Evolutionary conservation across 1,140 invertebrate genomes (phyloP).

Genomic region (Drosophila rhopaloa): DNA sequence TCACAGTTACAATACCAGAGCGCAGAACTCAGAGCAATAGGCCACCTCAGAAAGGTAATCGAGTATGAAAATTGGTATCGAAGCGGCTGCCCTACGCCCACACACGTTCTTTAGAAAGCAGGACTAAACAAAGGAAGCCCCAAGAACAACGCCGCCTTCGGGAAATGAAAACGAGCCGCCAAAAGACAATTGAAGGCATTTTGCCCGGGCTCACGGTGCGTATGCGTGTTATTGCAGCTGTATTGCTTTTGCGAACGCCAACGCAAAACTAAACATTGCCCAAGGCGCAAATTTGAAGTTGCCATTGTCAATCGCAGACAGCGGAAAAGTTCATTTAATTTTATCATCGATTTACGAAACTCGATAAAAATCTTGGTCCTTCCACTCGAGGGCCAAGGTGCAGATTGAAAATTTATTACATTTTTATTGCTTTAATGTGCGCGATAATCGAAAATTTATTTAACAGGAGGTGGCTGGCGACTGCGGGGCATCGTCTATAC

Average conservation of each 20-base stretch:
- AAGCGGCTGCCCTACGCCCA: constrained; percentile 27
- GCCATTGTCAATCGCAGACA: constrained; percentile 65
- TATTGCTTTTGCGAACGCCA: constrained; percentile 18
- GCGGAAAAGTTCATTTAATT: constrained; percentile 68
- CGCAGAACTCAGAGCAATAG: constrained; percentile 43
- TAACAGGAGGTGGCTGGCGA: constrained; percentile 48
- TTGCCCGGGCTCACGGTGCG: constrained; percentile 47
- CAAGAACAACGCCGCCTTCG: constrained; percentile 15
- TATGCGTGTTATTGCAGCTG: constrained; percentile 65
- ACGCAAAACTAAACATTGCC: constrained; percentile 63
- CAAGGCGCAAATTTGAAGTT: constrained; percentile 43
- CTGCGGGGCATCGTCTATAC: constrained; percentile 14
- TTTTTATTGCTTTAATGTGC: constrained; percentile 82
- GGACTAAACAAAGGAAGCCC: constrained; percentile 27
- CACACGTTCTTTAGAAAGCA: not conserved
- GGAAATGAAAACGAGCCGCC: constrained; percentile 62
- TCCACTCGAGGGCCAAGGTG: constrained; percentile 38
- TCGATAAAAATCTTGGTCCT: constrained; percentile 71
- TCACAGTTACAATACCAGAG: constrained; percentile 46
- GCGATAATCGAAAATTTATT: constrained; percentile 84
- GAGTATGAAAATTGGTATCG: constrained; percentile 82
- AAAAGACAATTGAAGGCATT: constrained; percentile 56
- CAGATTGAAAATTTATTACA: constrained; percentile 83
- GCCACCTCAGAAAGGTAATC: constrained; percentile 67
- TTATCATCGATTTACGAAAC: constrained; percentile 77